Evolutionary conservation across 1,140 invertebrate genomes (phyloP), one percentile per base, ranked within the genome.

Genomic region (Drosophila orosa): DNA sequence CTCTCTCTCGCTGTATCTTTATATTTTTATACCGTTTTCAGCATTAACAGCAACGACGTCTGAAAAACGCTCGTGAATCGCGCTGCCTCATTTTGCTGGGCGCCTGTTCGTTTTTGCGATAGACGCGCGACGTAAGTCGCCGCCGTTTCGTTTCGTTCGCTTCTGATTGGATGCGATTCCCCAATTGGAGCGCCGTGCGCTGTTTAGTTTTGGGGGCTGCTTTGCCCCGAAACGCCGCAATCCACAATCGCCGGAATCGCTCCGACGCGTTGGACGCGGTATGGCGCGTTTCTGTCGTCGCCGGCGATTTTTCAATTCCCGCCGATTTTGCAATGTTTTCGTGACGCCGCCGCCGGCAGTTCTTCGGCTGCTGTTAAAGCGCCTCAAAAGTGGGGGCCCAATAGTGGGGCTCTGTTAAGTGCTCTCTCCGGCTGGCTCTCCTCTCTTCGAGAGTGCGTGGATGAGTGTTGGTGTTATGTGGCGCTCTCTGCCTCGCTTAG

Each of bases 51-150:
- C 45, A 37, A 33, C 19, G 12, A 33, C 19, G 12, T 24, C 29
- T 6, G 17, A 52, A 81, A 81, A 78, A 40, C 52, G 48, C 40
- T 48, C 24, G 29, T 25, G 19, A 57, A 37, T 65, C 48, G 37
- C 12, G 47, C 57, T 63, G 52, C 63, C 74, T 2, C 5, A 7
- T 15, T 22, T 54, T 65, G 50, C 90, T 91, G 90, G 44, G 58
- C 68, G 74, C 90, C 90, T 91, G 84, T 91, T 91, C 69, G 61
- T 86, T 90, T 91, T 91, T 89, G 90, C 90, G 90, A 91, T 91
- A 91, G 90, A 91, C 83, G 90, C 84, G 89, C 89, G 90, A 91
- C 90, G 89, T 86, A 87, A 86, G 83, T 86, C 82, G 82, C 78
- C 82, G 82, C 74, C 85, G 85, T 90, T 84, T 84, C 22, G 37